phyloP scores from a whole-genome alignment of 2,113 vertebrate species.

The Peromyscus maniculatus region DNA sequence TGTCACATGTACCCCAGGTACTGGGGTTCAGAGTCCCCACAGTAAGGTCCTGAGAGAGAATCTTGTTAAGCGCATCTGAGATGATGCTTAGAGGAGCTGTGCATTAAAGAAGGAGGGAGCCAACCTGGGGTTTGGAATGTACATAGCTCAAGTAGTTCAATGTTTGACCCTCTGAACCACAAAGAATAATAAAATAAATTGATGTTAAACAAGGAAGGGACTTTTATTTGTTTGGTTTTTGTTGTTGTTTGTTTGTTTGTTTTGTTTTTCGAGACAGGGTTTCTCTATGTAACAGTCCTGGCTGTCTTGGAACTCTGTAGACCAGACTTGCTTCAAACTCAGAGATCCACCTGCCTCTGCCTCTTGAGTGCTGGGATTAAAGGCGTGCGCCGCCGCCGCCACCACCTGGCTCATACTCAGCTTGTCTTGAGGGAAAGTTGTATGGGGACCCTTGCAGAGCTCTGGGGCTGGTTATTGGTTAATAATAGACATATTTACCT shows the following conservation, averaged over 20 bases:
- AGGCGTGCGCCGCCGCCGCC: rapidly evolving
- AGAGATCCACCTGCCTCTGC: not conserved
- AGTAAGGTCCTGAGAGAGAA: not conserved
- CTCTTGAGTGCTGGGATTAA: not conserved
- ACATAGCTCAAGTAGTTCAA: not conserved
- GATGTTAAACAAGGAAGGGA: not conserved
- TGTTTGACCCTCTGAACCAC: not conserved
- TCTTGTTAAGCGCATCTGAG: not conserved
- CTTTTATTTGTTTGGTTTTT: not conserved
- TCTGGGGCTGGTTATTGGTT: conserved; percentile 55
- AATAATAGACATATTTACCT: conserved; percentile 66
- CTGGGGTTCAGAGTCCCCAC: not conserved
- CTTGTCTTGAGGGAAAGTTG: conserved; percentile 18
- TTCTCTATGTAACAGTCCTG: not conserved
- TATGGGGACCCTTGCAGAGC: conserved; percentile 30
- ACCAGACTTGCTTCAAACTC: not conserved
- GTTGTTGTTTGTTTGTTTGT: too few species aligned
- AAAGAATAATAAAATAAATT: not conserved
- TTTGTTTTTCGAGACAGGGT: not conserved
- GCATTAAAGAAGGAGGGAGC: not conserved
- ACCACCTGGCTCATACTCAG: not conserved
- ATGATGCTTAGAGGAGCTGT: not conserved
- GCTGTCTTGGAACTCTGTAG: not conserved
- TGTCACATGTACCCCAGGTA: not conserved
- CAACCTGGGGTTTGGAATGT: not conserved